Evolutionary conservation across 2,113 vertebrate genomes (phyloP), one percentile per base, ranked within the genome.

Genomic region (Xiphias gladius): DNA sequence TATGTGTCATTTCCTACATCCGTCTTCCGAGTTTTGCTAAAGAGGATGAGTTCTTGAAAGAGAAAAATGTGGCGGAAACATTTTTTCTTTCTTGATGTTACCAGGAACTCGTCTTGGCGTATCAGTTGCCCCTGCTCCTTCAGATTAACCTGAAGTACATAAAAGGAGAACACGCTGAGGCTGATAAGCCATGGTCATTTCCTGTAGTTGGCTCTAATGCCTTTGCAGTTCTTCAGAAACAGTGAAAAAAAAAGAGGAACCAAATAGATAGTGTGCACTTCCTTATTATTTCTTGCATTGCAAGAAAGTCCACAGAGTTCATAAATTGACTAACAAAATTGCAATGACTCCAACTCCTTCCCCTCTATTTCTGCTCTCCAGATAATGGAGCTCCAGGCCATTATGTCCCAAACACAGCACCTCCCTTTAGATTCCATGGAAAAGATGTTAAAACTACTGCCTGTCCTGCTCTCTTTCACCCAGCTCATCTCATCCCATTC

Each of bases 51-150:
- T 30, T 96, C 95, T 87, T 95, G 94, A 73, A 96, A 96, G 61
- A 96, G 94, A 65, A 96, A 96, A 73, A 96, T 85, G 75, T 95
- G 95, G 3, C 95, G 94, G 74, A 88, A 92, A 74, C 91, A 95
- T 76, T 95, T 96, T 63, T 93, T 96, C 78, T 96, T 95, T 69
- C 94, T 90, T 71, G 94, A 95, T 5, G 91, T 95, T 2, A 96
- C 91, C 30, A 93, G 30, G 78, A 96, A 95, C 88, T 96, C 95
- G 32, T 96, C 95, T 76, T 96, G 95, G 4, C 93, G 90, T 73
- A 96, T 94, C 54, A 96, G 86, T 83, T 95, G 93, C 1, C 95
- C 95, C 85, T 96, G 95, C 87, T 96, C 95, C 89, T 96, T 96
- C 72, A 96, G 79, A 87, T 96, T 96, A 52, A 96, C 96, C 96